These are phyloP conservation scores for Geotrupes spiniger DNA, from an alignment of 2,888 invertebrate genomes.

Conservation along the genomic window DNA sequence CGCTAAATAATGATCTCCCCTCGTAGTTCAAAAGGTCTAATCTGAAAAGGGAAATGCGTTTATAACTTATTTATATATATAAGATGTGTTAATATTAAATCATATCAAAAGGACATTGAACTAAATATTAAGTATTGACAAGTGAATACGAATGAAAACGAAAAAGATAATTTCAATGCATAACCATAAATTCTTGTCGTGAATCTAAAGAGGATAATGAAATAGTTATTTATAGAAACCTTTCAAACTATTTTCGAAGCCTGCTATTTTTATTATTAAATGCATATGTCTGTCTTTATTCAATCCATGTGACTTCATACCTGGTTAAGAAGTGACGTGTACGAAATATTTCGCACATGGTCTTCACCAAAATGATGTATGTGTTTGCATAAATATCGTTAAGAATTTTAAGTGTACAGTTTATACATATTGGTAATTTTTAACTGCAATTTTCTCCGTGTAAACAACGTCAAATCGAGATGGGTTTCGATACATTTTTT, in stretches of 20 bases:
- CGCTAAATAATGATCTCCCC: too few species aligned
- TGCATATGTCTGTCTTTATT: not conserved
- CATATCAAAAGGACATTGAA: too few species aligned
- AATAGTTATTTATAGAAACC: conserved; percentile 32
- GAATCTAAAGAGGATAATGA: conserved; percentile 16
- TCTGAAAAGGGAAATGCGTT: too few species aligned
- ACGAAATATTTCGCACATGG: not conserved
- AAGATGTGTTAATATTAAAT: too few species aligned
- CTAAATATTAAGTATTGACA: too few species aligned
- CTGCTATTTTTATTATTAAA: not conserved
- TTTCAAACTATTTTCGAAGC: conserved; percentile 29
- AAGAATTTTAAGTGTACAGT: conserved; percentile 26
- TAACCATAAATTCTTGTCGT: conserved; percentile 1
- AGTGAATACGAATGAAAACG: too few species aligned
- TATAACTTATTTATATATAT: too few species aligned
- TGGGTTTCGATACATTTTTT: too few species aligned
- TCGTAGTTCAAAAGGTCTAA: too few species aligned
- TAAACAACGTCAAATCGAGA: too few species aligned
- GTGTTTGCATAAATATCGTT: conserved; percentile 12
- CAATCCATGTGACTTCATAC: not conserved
- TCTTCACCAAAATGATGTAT: conserved; percentile 4
- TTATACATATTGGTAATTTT: conserved; percentile 11
- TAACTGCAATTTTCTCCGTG: not conserved
- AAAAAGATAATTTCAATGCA: not conserved
- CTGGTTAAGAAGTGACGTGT: too few species aligned